phyloP scores from a whole-genome alignment of 92 coral and sea anemone genomes.

The Micromussa lordhowensis region DNA sequence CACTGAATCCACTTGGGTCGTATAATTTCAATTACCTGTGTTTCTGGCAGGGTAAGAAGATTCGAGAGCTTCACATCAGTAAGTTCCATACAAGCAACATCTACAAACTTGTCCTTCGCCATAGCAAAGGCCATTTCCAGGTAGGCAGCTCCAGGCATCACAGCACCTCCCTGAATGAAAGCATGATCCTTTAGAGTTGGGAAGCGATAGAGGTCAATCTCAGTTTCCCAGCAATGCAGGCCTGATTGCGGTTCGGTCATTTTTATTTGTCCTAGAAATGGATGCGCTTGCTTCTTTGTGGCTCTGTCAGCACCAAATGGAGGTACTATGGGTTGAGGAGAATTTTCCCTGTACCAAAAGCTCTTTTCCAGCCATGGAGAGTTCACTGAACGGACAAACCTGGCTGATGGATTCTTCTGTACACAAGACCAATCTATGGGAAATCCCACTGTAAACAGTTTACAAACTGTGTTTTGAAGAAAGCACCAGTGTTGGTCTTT shows the following conservation, averaged over 20 bases:
- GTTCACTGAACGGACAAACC: slow-evolving; percentile 53
- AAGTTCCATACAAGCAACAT: slow-evolving; percentile 42
- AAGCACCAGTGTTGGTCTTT: slow-evolving; percentile 59
- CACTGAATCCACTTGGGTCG: neutral
- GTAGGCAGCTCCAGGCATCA: slow-evolving; percentile 87
- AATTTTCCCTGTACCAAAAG: slow-evolving; percentile 45
- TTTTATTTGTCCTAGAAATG: slow-evolving; percentile 57
- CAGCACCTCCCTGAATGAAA: slow-evolving; percentile 77
- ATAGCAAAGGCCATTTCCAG: slow-evolving; percentile 93
- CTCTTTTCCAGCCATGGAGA: slow-evolving; percentile 75
- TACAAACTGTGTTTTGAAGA: slow-evolving; percentile 62
- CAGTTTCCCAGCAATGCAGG: slow-evolving; percentile 84
- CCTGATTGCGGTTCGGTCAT: slow-evolving; percentile 76
- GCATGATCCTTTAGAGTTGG: slow-evolving; percentile 84
- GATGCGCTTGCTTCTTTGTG: slow-evolving; percentile 39
- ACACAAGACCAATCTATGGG: slow-evolving; percentile 64
- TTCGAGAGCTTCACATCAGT: slow-evolving; percentile 63
- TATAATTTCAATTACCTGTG: slow-evolving; percentile 36
- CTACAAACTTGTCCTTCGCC: slow-evolving; percentile 67
- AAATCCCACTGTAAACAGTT: slow-evolving; percentile 37
- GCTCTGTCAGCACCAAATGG: neutral
- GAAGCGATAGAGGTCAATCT: slow-evolving; percentile 79
- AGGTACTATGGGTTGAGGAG: neutral
- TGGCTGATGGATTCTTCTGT: slow-evolving; percentile 43
- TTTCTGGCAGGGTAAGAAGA: slow-evolving; percentile 77